Base-by-base conservation (phyloP, 2,113 vertebrate species). In the Cochlearius cochlearius region DNA sequence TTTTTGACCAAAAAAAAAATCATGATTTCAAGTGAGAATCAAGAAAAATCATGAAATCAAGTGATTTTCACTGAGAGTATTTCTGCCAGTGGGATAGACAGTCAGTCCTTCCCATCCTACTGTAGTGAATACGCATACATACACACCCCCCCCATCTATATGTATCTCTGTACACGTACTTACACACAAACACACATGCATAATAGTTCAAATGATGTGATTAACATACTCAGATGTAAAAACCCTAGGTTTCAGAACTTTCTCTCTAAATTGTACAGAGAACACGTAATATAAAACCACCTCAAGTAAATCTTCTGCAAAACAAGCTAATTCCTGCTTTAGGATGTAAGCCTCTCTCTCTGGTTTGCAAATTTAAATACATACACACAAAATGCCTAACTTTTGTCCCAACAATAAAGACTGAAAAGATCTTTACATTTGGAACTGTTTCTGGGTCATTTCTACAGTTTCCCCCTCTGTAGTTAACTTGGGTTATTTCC, bases 91-190 rank as follows among this genome's bases (percentile, higher is more conserved):
- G 45, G n/a, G 45, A 72, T 3, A 71, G 50, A 29, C 47, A 34
- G 52, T 56, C 45, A 66, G 56, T 60, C 26, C n/a, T 30, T 67
- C 38, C 30, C 18, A 17, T n/a, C 34, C 56, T 60, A 9, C n/a
- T 39, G 32, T 5, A 74, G 7, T 21, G 43, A 84, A 53, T 7
- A 52, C 15, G 29, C 5, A 39, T 3, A n/a, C 21, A 36, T 2
- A 15, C 32, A n/a, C 3, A 36, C 30, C 2, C 10, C 10, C 1
- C 7, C 3, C 22, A 19, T 19, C 55, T 19, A 49, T 10, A 12
- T 5, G 11, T 0, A 1, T 49, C 63, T 12, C 38, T 79, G 26
- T 36, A 59, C 25, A 43, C 5, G 47, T 13, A 75, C 32, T n/a
- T 36, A 41, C 47, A 72, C 25, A 63, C 20, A 50, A 32, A 74